Base-by-base conservation (phyloP, 1,140 invertebrate genomes). In the Drosophila mayri region DNA sequence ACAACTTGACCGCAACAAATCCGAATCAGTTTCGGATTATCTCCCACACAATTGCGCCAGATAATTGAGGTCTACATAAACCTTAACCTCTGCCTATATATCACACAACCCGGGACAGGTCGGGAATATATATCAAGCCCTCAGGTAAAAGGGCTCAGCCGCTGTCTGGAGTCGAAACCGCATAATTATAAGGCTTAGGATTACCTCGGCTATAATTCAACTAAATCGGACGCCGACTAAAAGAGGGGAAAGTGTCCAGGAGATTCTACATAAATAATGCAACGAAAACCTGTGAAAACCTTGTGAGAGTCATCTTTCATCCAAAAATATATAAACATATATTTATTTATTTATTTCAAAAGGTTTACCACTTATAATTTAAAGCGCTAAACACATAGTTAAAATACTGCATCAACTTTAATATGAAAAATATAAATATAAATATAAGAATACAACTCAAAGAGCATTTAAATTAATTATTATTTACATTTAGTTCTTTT, bases 1-100 rank as follows among this genome's bases (percentile, higher is more conserved):
- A 74, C 35, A 73, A 72, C 18, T 52, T 50, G 71, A 73, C 71
- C 71, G 55, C 55, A 74, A 62, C 44, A 18, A 63, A 74, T 74
- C 47, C 28, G 68, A 73, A 40, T 62, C 58, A 52, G 68, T 54
- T 73, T 46, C 71, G 57, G 71, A 73, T 74, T 74, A 73, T 54
- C 46, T 62, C 47, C 8, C 32, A 54, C 32, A 72, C 55, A 61
- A 74, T 73, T 72, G 70, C 46, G 41, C n/a, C 16, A 46, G 30
- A 28, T 74, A 73, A 74, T 74, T 74, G 68, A 63, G 71, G 71
- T 49, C 46, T 54, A 40, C 16, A 30, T 52, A 40, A 9, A 46
- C 7, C 12, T 20, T 9, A 16, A 46, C 7, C 14, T 16, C 16
- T 16, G 16, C 35, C 46, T 47, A 50, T 68, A 68, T 67, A 70